Evolutionary conservation across 2,797 vertebrate species (phyloP).

Genomic region (Naso thynnoides): DNA sequence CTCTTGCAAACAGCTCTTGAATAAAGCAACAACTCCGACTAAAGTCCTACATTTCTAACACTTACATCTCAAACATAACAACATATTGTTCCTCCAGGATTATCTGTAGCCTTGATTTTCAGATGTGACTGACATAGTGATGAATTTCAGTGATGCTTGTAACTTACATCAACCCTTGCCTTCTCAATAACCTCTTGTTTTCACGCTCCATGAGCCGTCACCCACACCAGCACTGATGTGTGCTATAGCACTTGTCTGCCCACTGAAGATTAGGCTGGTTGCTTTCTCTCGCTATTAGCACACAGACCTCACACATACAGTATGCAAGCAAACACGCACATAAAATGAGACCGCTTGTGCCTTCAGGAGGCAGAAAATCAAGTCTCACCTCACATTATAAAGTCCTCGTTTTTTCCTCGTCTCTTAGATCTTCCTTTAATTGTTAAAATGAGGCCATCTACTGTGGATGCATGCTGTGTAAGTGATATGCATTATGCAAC

Average conservation of each 20-base stretch:
- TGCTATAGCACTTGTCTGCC: slow-evolving; percentile 48
- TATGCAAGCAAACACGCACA: slow-evolving; percentile 9
- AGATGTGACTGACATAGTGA: slow-evolving; percentile 31
- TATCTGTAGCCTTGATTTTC: slow-evolving; percentile 20
- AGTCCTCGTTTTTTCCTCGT: slow-evolving; percentile 20
- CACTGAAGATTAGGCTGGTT: slow-evolving; percentile 33
- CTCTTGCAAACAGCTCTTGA: neutral
- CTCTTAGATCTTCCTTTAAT: slow-evolving; percentile 50
- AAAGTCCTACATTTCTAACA: neutral
- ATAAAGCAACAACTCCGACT: neutral
- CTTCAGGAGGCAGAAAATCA: slow-evolving; percentile 40
- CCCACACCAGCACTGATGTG: slow-evolving; percentile 44
- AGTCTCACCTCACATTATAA: slow-evolving; percentile 38
- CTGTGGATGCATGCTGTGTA: slow-evolving; percentile 15
- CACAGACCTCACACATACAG: slow-evolving; percentile 25
- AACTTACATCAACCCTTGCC: slow-evolving; percentile 14
- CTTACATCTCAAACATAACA: neutral
- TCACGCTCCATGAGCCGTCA: slow-evolving; percentile 49
- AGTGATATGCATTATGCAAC: slow-evolving; percentile 46
- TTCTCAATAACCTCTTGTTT: slow-evolving; percentile 33
- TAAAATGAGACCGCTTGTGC: slow-evolving; percentile 25
- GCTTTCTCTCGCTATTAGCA: slow-evolving; percentile 21
- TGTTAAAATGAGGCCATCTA: slow-evolving; percentile 58
- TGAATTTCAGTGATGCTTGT: slow-evolving; percentile 34
- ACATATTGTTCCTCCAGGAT: slow-evolving; percentile 1